phyloP scores from a whole-genome alignment of 1,140 invertebrate species.

The Epicauta chinensis region DNA sequence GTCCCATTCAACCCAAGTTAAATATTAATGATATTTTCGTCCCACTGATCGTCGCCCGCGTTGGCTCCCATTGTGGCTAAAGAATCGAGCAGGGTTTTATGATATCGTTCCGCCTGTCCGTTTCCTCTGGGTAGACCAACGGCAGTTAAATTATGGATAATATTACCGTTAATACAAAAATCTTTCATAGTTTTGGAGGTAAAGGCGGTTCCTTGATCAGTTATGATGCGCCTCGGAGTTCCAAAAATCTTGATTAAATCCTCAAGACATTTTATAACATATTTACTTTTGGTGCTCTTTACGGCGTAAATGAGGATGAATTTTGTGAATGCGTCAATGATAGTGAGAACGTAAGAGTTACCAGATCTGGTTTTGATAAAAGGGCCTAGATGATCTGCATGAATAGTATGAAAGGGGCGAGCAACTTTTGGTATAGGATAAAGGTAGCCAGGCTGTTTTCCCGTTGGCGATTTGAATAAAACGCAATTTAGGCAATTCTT shows the following conservation, averaged over 20 bases:
- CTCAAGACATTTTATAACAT: conserved; percentile 11
- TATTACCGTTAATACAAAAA: conserved; percentile 21
- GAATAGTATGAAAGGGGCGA: conserved; percentile 6
- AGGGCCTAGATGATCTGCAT: conserved; percentile 19
- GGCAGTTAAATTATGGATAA: conserved; percentile 24
- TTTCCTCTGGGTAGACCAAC: conserved; percentile 32
- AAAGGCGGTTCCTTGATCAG: conserved; percentile 30
- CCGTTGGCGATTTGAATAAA: background rate
- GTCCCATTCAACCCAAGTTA: conserved; percentile 20
- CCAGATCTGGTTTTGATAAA: background rate
- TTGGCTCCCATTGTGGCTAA: conserved; percentile 21
- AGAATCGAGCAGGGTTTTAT: conserved; percentile 22
- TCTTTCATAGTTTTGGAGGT: conserved; percentile 21
- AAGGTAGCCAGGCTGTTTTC: conserved; percentile 10
- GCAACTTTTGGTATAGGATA: conserved; percentile 11
- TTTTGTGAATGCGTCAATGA: conserved; percentile 17
- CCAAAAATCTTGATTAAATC: conserved; percentile 21
- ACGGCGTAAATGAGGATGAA: conserved; percentile 24
- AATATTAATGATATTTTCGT: conserved; percentile 18
- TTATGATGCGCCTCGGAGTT: conserved; percentile 27
- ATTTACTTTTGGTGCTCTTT: conserved; percentile 24
- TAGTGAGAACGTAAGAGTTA: conserved; percentile 9
- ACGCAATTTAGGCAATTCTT: conserved; percentile 8
- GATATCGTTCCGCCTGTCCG: conserved; percentile 30
- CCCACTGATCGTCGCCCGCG: conserved; percentile 8